phyloP scores from a whole-genome alignment of 1,140 invertebrate species.

The Chlorops oryzae region DNA sequence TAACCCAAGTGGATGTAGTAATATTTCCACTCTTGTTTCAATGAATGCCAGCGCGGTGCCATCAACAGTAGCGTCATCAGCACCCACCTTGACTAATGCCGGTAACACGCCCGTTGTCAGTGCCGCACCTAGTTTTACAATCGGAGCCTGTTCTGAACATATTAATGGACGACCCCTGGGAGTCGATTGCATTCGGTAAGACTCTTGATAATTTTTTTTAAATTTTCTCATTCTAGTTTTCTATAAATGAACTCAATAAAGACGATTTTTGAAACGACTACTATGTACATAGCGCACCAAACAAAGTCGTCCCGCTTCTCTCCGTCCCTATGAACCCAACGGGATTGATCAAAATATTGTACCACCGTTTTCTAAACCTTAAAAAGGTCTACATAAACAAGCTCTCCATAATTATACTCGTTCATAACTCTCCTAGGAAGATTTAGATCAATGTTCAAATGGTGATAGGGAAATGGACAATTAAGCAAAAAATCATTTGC shows the following conservation, averaged over 20 bases:
- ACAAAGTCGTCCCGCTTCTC: background rate
- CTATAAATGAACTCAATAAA: too few species aligned
- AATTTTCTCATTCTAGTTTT: too few species aligned
- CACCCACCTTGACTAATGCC: constrained; percentile 49
- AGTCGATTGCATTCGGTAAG: constrained; percentile 71
- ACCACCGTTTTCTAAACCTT: too few species aligned
- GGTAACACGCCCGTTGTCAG: constrained; percentile 22
- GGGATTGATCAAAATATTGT: too few species aligned
- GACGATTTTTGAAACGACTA: too few species aligned
- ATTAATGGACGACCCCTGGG: constrained; percentile 89
- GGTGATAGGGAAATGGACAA: too few species aligned
- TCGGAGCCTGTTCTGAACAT: constrained; percentile 90
- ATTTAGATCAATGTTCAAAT: too few species aligned
- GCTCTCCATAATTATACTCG: too few species aligned
- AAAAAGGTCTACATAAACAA: too few species aligned
- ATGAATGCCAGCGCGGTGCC: constrained; percentile 23
- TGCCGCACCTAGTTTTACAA: constrained; percentile 58
- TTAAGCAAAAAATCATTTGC: too few species aligned
- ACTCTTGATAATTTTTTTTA: too few species aligned
- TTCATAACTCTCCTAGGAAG: too few species aligned
- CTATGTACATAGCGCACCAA: background rate
- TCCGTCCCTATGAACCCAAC: constrained; percentile 12
- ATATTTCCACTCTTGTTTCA: constrained; percentile 10
- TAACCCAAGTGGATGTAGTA: constrained; percentile 24
- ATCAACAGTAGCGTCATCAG: constrained; percentile 48